Conservation (phyloP, 1,140 invertebrate species). For the Scylla paramamosain region DNA sequence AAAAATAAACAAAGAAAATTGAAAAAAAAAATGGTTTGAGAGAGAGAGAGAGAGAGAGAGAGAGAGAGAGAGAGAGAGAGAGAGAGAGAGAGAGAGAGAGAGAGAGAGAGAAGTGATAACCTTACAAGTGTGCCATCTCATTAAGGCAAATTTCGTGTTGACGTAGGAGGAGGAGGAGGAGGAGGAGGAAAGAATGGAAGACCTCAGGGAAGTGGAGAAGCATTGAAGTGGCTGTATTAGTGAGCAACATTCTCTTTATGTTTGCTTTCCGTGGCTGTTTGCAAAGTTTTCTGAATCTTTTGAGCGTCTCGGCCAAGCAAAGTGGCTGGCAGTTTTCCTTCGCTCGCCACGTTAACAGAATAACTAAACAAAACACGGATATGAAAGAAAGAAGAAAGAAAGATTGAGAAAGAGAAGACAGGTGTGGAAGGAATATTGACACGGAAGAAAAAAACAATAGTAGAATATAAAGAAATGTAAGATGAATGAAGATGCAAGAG, state of each 20-base stretch:
- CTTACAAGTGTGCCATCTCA: constrained; percentile 25
- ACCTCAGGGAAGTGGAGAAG: background rate
- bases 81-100: background rate
- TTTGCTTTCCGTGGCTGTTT: too few relatives aligned
- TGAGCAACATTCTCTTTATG: too few relatives aligned
- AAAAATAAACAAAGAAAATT: too few relatives aligned
- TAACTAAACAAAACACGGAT: too few relatives aligned
- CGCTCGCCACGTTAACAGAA: too few relatives aligned
- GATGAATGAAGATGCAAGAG: too few relatives aligned
- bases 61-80: background rate
- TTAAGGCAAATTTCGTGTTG: constrained; percentile 32
- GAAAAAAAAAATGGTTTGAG: background rate
- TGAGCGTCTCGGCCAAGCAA: too few relatives aligned
- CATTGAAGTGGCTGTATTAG: too few relatives aligned
- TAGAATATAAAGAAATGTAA: too few relatives aligned
- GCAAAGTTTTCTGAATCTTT: too few relatives aligned
- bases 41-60: constrained; percentile 3
- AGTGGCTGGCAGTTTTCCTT: too few relatives aligned
- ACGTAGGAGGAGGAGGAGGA: background rate
- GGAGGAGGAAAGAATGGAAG: background rate
- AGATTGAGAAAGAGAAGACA: background rate
- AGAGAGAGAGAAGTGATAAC: background rate
- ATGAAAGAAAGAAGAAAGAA: too few relatives aligned
- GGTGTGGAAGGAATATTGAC: background rate
- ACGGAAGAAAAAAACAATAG: background rate